Percentiles rank a stretch among this genome's conserved stretches.
Conservation (phyloP, 2,888 invertebrate species). For the Pristionchus mayeri region DNA sequence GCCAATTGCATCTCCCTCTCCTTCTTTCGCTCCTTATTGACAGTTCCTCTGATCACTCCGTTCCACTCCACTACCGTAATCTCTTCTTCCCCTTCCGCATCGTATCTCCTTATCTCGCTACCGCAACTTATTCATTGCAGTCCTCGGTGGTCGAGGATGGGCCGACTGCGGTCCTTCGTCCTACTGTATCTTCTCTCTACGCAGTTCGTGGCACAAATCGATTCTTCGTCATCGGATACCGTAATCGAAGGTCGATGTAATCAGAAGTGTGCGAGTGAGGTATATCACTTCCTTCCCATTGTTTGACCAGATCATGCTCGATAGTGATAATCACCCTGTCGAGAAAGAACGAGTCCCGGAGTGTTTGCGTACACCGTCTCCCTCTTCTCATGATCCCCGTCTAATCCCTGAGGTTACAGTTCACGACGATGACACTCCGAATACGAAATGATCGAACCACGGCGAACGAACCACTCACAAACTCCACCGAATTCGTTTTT, state of each 20-base stretch:
- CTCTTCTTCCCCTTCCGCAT: too few species aligned
- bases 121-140: conserved; percentile 8
- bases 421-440: conserved; percentile 22
- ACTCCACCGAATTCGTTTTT: conserved; percentile 37
- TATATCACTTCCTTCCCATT: conserved; percentile 35
- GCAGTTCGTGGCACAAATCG: not conserved
- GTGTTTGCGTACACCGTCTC: conserved; percentile 27
- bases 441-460: conserved; percentile 42
- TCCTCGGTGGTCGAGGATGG: conserved; percentile 26
- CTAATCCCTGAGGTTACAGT: conserved; percentile 43
- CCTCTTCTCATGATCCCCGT: not conserved
- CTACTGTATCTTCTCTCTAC: not conserved
- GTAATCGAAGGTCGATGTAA: conserved; percentile 41
- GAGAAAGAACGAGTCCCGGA: conserved; percentile 33
- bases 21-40: conserved; percentile 30
- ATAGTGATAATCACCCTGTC: conserved; percentile 41
- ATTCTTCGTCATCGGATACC: not conserved
- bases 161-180: conserved; percentile 27
- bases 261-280: conserved; percentile 45
- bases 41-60: conserved; percentile 29
- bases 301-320: conserved; percentile 33
- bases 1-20: conserved; percentile 26
- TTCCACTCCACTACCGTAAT: conserved; percentile 36
- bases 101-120: not conserved
- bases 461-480: conserved; percentile 31